Percentiles rank a stretch among this genome's conserved stretches.
These are phyloP conservation scores for Philereme vetulata DNA, from an alignment of 2,888 invertebrate species.

Conservation along the genomic window DNA sequence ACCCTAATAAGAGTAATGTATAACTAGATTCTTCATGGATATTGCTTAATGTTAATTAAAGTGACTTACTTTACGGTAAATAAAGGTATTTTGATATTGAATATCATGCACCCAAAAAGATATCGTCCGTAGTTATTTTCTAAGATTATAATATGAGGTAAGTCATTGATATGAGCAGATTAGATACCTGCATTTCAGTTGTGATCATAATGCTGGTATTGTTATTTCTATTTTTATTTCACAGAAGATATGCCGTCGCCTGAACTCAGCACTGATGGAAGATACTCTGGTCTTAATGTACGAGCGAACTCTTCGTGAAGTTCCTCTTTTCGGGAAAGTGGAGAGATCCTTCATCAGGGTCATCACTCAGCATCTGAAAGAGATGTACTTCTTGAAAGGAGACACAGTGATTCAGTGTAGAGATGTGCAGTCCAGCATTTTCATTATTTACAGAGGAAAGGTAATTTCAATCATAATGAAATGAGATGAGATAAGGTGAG, in stretches of 20 bases:
- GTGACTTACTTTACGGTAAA: too few relatives aligned
- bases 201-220: too few relatives aligned
- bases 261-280: constrained; percentile 80
- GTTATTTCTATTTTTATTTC: neutral
- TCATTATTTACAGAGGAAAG: constrained; percentile 80
- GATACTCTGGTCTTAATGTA: constrained; percentile 81
- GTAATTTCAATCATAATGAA: constrained; percentile 43
- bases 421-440: constrained; percentile 76
- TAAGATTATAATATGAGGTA: too few relatives aligned
- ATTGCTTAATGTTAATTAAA: too few relatives aligned
- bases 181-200: too few relatives aligned
- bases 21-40: too few relatives aligned
- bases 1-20: too few relatives aligned
- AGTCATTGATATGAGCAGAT: too few relatives aligned
- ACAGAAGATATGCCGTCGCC: constrained; percentile 73
- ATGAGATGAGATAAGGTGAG: too few relatives aligned
- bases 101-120: too few relatives aligned
- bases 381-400: constrained; percentile 78
- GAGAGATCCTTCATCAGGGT: constrained; percentile 81
- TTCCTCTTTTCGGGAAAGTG: constrained; percentile 80
- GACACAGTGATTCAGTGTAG: constrained; percentile 76
- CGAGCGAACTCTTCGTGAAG: constrained; percentile 76
- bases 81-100: too few relatives aligned
- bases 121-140: too few relatives aligned
- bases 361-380: constrained; percentile 77